Conservation (phyloP, 2,113 vertebrate genomes). For the Lota lota region DNA sequence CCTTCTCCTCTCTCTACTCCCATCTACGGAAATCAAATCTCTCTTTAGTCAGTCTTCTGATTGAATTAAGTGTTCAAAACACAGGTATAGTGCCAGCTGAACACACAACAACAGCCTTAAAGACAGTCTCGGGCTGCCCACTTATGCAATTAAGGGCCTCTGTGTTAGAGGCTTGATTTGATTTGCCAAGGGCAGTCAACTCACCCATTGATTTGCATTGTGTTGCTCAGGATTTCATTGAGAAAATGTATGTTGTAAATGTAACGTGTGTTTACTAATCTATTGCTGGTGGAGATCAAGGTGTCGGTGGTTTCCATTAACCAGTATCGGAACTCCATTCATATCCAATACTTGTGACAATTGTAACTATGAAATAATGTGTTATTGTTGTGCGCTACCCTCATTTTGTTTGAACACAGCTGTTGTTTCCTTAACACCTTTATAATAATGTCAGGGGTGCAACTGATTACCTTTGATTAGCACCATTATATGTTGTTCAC, state of each 20-base stretch:
- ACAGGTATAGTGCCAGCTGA: slow-evolving; percentile 52
- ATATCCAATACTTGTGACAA: no score
- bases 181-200: slow-evolving; percentile 62
- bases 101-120: slow-evolving; percentile 57
- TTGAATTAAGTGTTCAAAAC: slow-evolving; percentile 60
- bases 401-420: no score
- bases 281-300: not conserved
- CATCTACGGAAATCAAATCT: slow-evolving; percentile 57
- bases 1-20: slow-evolving; percentile 19
- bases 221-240: slow-evolving; percentile 51
- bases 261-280: slow-evolving; percentile 33
- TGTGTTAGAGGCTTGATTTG: slow-evolving; percentile 56
- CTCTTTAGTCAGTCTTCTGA: slow-evolving; percentile 53
- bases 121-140: slow-evolving; percentile 56
- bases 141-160: slow-evolving; percentile 61
- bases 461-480: no score
- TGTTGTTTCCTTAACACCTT: no score
- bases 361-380: no score
- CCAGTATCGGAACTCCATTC: no score
- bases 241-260: slow-evolving; percentile 45
- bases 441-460: no score
- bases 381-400: no score
- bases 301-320: no score
- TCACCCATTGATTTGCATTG: slow-evolving; percentile 58
- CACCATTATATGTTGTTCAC: no score